Base-by-base conservation (phyloP, 1,140 invertebrate genomes). In the Drosophila burlai region DNA sequence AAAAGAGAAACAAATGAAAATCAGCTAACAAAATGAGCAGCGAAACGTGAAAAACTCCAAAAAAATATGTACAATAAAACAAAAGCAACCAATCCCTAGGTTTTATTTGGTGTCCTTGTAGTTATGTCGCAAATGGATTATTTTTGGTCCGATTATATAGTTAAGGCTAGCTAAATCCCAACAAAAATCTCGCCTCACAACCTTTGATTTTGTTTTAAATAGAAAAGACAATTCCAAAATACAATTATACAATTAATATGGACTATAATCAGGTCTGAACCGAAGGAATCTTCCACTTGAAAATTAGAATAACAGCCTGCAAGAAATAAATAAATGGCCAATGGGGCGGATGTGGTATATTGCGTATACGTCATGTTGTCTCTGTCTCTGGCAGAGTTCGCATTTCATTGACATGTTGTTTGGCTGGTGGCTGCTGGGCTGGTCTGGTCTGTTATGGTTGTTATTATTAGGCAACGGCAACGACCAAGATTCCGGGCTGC, bases 281-380 rank as follows among this genome's bases (percentile, higher is more conserved):
- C 6, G 21, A 24, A 46, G 2, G 6, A 46, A 46, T 24, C n/a
- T 34, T 52, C 5, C 29, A 3, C 29, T 52, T 18, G 13, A 31
- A 43, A 34, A 49, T 13, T 24, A 42, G 3, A 45, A 38, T 54
- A 43, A 74, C 46, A 21, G 13, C 3, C 45, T 7, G 13, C 40
- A 60, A 21, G 31, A 26, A 40, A 38, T 13, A 40, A 31, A 52
- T 38, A 59, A 42, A 62, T 34, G 40, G 26, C 34, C 29, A 57
- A 71, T 34, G 64, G 67, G 63, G 67, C 67, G 67, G 49, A 68
- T 71, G 66, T 31, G 18, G 13, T 15, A 61, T 67, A 43, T 71
- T 81, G 67, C 84, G 81, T 83, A 84, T 84, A 84, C 81, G 81
- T 76, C 77, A 87, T 75, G 78, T 87, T 74, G 77, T 45, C 57